phyloP scores from a whole-genome alignment of 2,797 vertebrate species.

The Chelmon rostratus region DNA sequence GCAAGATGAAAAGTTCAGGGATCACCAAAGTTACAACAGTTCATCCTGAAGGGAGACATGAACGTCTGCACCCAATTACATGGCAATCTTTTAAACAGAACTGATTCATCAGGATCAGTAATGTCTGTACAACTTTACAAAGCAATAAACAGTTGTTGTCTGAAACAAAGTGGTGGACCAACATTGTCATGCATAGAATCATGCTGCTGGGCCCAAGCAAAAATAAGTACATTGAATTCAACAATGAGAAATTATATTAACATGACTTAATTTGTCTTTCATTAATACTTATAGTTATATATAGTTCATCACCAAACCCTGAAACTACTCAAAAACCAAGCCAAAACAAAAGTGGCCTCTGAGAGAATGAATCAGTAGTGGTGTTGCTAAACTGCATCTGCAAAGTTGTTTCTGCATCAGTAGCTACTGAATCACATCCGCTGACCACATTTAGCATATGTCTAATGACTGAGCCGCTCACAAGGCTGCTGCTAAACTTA shows the following conservation, averaged over 20 bases:
- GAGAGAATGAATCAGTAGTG: constrained; percentile 14
- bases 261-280: not conserved
- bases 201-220: not conserved
- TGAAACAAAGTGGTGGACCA: not conserved
- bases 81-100: not conserved
- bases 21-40: not conserved
- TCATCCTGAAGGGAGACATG: too few species aligned
- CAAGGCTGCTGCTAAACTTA: constrained; percentile 52
- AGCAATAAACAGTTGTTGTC: not conserved
- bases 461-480: constrained; percentile 46
- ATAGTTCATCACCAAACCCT: not conserved
- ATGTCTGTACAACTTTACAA: not conserved
- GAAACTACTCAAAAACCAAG: not conserved
- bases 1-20: not conserved
- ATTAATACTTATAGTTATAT: not conserved
- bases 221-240: not conserved
- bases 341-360: not conserved
- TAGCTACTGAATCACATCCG: constrained; percentile 3
- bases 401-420: constrained; percentile 28
- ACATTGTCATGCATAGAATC: not conserved
- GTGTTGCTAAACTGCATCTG: constrained; percentile 6
- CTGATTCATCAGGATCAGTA: not conserved
- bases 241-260: not conserved
- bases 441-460: constrained; percentile 42
- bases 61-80: not conserved